These are phyloP conservation scores for Ephestia elutella DNA, from an alignment of 1,140 invertebrate genomes.

Conservation along the genomic window DNA sequence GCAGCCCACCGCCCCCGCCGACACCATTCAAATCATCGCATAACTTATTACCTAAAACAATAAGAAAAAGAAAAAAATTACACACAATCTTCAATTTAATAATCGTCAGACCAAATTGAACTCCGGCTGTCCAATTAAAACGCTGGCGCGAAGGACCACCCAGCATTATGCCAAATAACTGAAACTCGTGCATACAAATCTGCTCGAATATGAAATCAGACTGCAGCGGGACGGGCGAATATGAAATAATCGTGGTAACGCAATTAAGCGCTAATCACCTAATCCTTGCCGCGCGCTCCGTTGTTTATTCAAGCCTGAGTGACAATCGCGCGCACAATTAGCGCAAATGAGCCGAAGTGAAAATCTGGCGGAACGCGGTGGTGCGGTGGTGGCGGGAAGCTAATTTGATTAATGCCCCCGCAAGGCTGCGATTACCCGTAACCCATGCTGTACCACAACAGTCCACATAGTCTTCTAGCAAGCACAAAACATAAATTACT, in stretches of 20 bases:
- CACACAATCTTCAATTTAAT: not conserved
- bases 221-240: slow-evolving; percentile 50
- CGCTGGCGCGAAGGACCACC: not conserved
- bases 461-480: slow-evolving; percentile 1
- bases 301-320: slow-evolving; percentile 73
- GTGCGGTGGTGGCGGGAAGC: slow-evolving; percentile 28
- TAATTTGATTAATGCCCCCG: slow-evolving; percentile 66
- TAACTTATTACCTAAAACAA: slow-evolving; percentile 55
- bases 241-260: slow-evolving; percentile 70
- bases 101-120: not conserved
- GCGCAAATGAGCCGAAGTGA: slow-evolving; percentile 71
- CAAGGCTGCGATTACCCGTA: slow-evolving; percentile 54
- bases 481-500: slow-evolving; percentile 8
- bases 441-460: slow-evolving; percentile 19
- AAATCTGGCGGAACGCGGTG: slow-evolving; percentile 57
- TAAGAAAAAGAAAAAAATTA: slow-evolving; percentile 5
- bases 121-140: slow-evolving; percentile 1
- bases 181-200: slow-evolving; percentile 54
- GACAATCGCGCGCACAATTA: slow-evolving; percentile 72
- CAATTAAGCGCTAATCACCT: slow-evolving; percentile 72
- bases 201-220: slow-evolving; percentile 57
- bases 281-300: slow-evolving; percentile 68
- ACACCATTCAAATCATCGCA: slow-evolving; percentile 60
- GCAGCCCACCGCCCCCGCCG: slow-evolving; percentile 38
- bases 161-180: slow-evolving; percentile 26